phyloP scores from a whole-genome alignment of 2,797 vertebrate genomes.

The Phoeniculus purpureus region DNA sequence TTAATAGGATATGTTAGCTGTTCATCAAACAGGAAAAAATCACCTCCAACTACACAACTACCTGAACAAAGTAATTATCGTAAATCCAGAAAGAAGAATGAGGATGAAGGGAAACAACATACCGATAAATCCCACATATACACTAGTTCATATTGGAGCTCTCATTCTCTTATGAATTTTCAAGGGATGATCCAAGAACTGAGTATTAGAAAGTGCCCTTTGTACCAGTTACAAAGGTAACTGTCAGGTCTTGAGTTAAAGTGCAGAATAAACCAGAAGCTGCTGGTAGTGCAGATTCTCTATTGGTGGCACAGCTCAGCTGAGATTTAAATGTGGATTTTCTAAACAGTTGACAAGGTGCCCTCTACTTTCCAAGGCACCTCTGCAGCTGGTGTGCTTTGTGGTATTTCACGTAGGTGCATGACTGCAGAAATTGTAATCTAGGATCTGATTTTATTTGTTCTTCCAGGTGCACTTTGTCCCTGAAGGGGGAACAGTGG shows the following conservation, averaged over 20 bases:
- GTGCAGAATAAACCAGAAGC: background rate
- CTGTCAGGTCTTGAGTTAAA: background rate
- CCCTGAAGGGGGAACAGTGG: conserved; percentile 87
- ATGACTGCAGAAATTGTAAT: background rate
- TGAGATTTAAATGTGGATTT: background rate
- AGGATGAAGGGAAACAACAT: background rate
- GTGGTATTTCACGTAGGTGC: no score
- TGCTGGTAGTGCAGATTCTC: background rate
- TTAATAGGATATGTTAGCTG: background rate
- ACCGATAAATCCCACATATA: background rate
- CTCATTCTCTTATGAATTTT: background rate
- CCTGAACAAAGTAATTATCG: background rate
- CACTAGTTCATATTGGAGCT: background rate
- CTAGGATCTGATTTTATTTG: background rate
- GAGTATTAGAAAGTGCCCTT: background rate
- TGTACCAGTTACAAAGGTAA: background rate
- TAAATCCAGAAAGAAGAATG: conserved; percentile 13
- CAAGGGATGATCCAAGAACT: background rate
- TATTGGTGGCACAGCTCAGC: background rate
- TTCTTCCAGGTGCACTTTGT: conserved; percentile 90
- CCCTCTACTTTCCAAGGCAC: background rate
- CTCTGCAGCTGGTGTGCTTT: background rate
- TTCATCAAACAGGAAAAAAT: background rate
- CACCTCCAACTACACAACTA: background rate
- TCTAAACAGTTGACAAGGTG: background rate